These are phyloP conservation scores for Mimumesa dahlbomi DNA, from an alignment of 2,888 invertebrate genomes.

Conservation along the genomic window DNA sequence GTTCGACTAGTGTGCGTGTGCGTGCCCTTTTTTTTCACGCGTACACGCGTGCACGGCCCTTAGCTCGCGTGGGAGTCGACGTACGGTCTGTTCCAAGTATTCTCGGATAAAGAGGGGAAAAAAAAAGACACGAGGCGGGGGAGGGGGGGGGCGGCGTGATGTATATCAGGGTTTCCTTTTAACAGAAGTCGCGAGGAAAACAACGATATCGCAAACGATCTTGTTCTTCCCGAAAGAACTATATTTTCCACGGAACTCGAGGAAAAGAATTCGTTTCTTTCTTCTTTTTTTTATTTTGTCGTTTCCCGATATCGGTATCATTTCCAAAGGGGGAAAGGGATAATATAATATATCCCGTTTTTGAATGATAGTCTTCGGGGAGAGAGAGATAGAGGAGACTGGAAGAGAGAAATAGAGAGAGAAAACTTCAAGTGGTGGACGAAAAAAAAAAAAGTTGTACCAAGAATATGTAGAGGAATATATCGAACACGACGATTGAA, in stretches of 20 bases:
- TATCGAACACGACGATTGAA: no score
- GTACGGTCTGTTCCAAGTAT: conserved; percentile 41
- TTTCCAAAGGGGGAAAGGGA: no score
- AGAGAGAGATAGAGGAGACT: background rate
- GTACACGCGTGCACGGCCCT: conserved; percentile 13
- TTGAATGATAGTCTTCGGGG: no score
- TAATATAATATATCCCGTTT: no score
- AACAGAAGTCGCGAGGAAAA: conserved; percentile 11
- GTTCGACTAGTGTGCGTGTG: conserved; percentile 51
- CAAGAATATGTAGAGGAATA: no score
- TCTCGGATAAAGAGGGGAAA: conserved; percentile 36
- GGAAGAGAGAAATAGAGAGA: background rate
- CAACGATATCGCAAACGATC: conserved; percentile 2
- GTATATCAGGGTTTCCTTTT: conserved; percentile 27
- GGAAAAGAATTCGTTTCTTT: no score
- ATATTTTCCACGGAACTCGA: conserved; percentile 7
- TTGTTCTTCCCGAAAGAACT: background rate
- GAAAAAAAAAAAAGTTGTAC: background rate
- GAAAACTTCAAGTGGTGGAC: background rate
- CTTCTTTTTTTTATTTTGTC: no score
- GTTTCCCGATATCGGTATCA: no score
- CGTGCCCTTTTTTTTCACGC: conserved; percentile 62
- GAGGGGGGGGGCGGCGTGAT: conserved; percentile 36
- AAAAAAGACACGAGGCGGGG: conserved; percentile 6
- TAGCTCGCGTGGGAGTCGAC: background rate